A percentile compares a stretch with the other conserved stretches of the same genome.
These are phyloP conservation scores for Heliconius aoede DNA, from an alignment of 2,888 invertebrate species.

Conservation along the genomic window DNA sequence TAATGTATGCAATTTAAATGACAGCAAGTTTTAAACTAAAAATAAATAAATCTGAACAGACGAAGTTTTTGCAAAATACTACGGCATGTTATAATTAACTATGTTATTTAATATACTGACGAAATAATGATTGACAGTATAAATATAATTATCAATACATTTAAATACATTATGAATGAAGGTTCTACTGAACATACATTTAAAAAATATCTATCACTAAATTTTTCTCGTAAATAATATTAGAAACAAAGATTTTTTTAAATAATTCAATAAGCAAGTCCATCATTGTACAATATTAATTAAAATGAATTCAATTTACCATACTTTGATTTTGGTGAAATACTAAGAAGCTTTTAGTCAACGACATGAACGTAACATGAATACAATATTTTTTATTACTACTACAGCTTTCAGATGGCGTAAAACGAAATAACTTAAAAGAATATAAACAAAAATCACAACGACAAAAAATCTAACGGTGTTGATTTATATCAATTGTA, in stretches of 20 bases:
- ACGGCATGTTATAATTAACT: neutral
- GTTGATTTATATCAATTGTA: slow-evolving; percentile 80
- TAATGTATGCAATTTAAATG: neutral
- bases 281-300: no score
- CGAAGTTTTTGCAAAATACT: neutral
- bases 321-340: neutral
- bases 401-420: neutral
- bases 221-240: no score
- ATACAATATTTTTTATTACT: neutral
- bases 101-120: neutral
- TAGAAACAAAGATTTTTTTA: no score
- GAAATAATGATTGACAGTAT: neutral
- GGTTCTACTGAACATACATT: neutral
- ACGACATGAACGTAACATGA: no score
- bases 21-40: neutral
- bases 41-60: neutral
- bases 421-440: neutral
- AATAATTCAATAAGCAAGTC: no score
- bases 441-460: no score
- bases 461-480: no score
- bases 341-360: no score
- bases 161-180: neutral
- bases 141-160: neutral
- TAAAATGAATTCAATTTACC: neutral
- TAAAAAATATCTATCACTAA: neutral